A percentile compares a stretch with the other conserved stretches of the same genome.
These are phyloP conservation scores for Leucoptera coffeella DNA, from an alignment of 2,888 invertebrate genomes.

Conservation along the genomic window DNA sequence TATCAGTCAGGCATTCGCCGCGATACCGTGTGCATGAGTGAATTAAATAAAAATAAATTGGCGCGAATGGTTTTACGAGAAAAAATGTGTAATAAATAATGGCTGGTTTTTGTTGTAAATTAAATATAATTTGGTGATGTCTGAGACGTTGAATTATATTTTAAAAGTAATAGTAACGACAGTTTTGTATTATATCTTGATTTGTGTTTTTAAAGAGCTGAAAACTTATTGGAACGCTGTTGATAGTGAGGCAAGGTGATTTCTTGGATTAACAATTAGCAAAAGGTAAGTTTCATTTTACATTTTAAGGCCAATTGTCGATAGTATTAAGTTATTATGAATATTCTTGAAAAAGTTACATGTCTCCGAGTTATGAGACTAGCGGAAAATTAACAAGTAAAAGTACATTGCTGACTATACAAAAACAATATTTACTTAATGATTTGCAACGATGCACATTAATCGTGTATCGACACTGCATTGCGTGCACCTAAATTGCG, in stretches of 20 bases:
- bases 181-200: slow-evolving; percentile 25
- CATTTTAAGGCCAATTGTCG: background rate
- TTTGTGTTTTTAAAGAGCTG: slow-evolving; percentile 29
- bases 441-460: no score
- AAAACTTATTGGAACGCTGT: slow-evolving; percentile 21
- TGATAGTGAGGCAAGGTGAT: no score
- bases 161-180: slow-evolving; percentile 25
- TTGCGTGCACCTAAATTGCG: no score
- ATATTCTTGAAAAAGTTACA: no score
- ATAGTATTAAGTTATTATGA: no score
- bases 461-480: no score
- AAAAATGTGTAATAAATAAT: no score
- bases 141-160: slow-evolving; percentile 26
- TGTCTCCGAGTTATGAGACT: no score
- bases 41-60: slow-evolving; percentile 9
- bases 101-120: no score
- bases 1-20: slow-evolving; percentile 21
- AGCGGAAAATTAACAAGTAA: no score
- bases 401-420: no score
- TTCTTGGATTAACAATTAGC: background rate
- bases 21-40: slow-evolving; percentile 12
- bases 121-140: slow-evolving; percentile 20
- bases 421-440: no score
- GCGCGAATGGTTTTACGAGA: slow-evolving; percentile 16
- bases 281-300: background rate